Conservation (phyloP, 1,140 invertebrate species). For the Drosophila santomea region DNA sequence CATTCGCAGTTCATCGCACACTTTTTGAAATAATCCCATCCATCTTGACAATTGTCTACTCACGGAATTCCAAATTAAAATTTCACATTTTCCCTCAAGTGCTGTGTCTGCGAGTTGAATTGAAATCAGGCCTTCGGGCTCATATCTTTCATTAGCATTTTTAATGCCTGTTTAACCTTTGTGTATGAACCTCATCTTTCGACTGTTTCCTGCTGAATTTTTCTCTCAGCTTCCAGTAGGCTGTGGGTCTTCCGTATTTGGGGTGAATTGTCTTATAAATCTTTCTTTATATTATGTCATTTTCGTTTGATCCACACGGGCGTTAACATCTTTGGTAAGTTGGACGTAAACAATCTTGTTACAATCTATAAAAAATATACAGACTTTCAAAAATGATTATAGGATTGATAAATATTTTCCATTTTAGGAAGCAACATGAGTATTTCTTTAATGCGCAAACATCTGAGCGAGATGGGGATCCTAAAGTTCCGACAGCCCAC, state of each 20-base stretch:
- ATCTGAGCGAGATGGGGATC: conserved; percentile 27
- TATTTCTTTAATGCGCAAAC: conserved; percentile 22
- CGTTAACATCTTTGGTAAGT: conserved; percentile 13
- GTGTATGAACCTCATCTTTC: conserved; percentile 43
- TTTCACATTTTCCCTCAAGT: conserved; percentile 50
- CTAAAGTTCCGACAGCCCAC: background rate
- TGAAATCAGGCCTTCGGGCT: conserved; percentile 26
- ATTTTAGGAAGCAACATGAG: conserved; percentile 30
- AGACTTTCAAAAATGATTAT: background rate
- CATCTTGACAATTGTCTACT: conserved; percentile 48
- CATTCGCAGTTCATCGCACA: conserved; percentile 35
- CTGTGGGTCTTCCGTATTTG: conserved; percentile 3
- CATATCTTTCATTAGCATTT: conserved; percentile 59
- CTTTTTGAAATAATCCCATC: conserved; percentile 39
- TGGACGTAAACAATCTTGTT: no score
- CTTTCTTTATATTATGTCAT: conserved; percentile 12
- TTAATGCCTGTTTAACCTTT: conserved; percentile 62
- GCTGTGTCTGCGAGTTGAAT: conserved; percentile 31
- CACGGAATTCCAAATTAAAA: conserved; percentile 61
- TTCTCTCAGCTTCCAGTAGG: conserved; percentile 6
- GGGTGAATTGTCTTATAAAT: background rate
- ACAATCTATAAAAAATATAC: no score
- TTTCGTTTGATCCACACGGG: conserved; percentile 4
- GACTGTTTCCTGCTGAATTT: conserved; percentile 18
- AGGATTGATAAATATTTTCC: no score